phyloP scores from a whole-genome alignment of 2,113 vertebrate species.

The Axis porcinus region DNA sequence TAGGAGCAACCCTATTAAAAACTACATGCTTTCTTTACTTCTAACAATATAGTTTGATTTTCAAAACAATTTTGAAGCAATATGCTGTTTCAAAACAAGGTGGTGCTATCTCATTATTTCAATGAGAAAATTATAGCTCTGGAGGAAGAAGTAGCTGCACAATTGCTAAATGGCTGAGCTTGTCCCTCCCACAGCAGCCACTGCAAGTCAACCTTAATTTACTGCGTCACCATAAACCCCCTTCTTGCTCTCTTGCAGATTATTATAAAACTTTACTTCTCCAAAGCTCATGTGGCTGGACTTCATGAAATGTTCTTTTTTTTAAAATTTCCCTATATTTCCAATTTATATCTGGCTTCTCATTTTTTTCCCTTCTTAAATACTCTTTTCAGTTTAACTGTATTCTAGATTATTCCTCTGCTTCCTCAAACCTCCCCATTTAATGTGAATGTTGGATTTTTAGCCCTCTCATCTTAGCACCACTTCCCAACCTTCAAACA shows the following conservation, averaged over 20 bases:
- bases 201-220: not conserved
- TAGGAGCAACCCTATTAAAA: not conserved
- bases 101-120: not conserved
- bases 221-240: not conserved
- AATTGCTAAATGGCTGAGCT: not conserved
- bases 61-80: constrained; percentile 5
- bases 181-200: not conserved
- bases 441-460: not conserved
- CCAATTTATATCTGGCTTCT: not conserved
- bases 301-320: not conserved
- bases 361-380: not conserved
- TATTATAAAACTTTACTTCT: not conserved
- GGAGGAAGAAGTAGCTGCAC: not conserved
- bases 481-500: not conserved
- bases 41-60: not conserved
- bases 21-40: not conserved
- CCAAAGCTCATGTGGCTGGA: not conserved
- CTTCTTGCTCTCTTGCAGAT: not conserved
- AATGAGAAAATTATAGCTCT: not conserved
- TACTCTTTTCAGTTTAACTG: not conserved
- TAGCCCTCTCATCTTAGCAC: not conserved
- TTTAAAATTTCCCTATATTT: not conserved
- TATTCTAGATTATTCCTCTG: not conserved
- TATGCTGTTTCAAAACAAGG: not conserved
- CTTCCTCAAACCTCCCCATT: not conserved